Evolutionary conservation across 2,888 invertebrate genomes (phyloP).

Genomic region (Maniola hyperantus): DNA sequence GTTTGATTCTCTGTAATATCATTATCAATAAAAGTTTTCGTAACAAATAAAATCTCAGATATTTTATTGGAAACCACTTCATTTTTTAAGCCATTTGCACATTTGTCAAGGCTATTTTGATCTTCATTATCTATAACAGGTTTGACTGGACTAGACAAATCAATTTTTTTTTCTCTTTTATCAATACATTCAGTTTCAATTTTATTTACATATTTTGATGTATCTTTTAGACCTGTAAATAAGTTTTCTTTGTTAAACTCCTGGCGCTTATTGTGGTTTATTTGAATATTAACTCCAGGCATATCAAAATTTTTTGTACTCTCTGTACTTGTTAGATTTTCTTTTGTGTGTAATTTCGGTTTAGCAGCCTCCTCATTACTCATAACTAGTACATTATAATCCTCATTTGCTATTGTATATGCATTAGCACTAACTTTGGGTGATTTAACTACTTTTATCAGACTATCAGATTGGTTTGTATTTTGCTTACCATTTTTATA

Average conservation of each 20-base stretch:
- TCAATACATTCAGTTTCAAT: background rate
- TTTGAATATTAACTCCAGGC: background rate
- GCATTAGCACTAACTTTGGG: background rate
- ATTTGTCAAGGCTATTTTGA: background rate
- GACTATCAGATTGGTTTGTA: background rate
- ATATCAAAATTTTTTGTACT: background rate
- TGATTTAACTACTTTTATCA: background rate
- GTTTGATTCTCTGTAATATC: background rate
- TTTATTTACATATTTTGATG: background rate
- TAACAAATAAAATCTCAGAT: background rate
- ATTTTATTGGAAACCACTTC: background rate
- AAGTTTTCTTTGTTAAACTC: background rate
- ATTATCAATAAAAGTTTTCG: background rate
- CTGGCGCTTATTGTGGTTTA: background rate
- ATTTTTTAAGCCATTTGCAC: background rate
- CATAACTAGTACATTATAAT: constrained; percentile 14
- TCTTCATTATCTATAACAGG: background rate
- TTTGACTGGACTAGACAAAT: background rate
- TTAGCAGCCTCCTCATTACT: constrained; percentile 8
- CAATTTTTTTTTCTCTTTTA: background rate
- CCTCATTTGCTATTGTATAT: background rate
- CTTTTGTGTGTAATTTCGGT: background rate
- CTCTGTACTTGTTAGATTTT: background rate
- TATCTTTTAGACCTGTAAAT: background rate
- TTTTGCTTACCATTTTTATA: background rate